Evolutionary conservation across 2,888 invertebrate species (phyloP).

Genomic region (Bursaphelenchus okinawaensis): DNA sequence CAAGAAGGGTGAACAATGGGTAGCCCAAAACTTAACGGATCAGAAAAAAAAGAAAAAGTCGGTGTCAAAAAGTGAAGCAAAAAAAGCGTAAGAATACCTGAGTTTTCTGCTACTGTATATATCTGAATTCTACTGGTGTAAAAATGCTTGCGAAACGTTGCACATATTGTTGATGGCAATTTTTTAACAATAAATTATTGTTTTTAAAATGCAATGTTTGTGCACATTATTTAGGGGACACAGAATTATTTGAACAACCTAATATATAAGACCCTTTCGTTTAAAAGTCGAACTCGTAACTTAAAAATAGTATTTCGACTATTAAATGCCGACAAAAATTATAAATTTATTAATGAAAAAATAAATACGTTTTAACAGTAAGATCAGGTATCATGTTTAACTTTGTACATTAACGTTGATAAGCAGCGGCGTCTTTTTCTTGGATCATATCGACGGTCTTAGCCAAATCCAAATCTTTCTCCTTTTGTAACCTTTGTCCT

Average conservation of each 20-base stretch:
- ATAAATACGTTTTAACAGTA: too few species aligned
- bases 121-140: too few species aligned
- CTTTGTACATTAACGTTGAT: not conserved
- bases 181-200: not conserved
- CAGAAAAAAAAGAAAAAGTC: not conserved
- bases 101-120: too few species aligned
- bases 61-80: too few species aligned
- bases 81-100: too few species aligned
- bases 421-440: not conserved
- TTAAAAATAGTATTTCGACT: not conserved
- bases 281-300: not conserved
- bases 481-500: not conserved
- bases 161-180: not conserved
- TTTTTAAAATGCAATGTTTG: not conserved
- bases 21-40: not conserved
- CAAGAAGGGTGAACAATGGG: constrained; percentile 15
- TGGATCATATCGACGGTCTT: not conserved
- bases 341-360: too few species aligned
- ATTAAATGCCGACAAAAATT: too few species aligned
- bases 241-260: not conserved
- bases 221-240: not conserved
- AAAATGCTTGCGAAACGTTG: too few species aligned
- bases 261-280: not conserved
- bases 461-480: not conserved
- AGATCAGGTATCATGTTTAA: too few species aligned